Conservation (phyloP, 2,797 vertebrate species). For the Naso thynnoides region DNA sequence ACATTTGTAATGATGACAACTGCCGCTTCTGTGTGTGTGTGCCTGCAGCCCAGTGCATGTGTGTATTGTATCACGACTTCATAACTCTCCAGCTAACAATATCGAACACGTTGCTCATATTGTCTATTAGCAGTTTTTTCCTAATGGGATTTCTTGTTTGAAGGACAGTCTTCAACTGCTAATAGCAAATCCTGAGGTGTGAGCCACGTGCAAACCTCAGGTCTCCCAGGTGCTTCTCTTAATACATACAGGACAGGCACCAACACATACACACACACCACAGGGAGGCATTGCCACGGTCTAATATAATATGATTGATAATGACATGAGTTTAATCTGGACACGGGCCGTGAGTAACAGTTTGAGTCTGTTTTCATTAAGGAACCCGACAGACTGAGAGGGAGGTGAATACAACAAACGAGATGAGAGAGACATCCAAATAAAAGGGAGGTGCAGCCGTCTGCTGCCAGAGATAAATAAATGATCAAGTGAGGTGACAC, state of each 20-base stretch:
- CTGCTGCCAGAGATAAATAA: constrained; percentile 21
- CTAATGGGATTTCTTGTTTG: constrained; percentile 28
- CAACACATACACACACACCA: constrained; percentile 16
- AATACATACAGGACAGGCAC: constrained; percentile 5
- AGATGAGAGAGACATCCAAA: constrained; percentile 29
- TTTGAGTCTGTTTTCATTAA: constrained; percentile 57
- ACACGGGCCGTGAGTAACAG: constrained; percentile 37
- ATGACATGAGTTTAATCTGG: constrained; percentile 53
- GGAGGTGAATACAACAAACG: constrained; percentile 20
- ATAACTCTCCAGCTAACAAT: constrained; percentile 40
- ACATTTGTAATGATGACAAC: constrained; percentile 39
- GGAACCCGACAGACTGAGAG: constrained; percentile 25
- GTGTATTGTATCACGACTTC: constrained; percentile 25
- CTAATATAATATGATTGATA: constrained; percentile 45
- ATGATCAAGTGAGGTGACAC: constrained; percentile 13
- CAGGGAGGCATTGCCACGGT: not conserved
- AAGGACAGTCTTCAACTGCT: constrained; percentile 37
- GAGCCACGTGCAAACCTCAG: constrained; percentile 25
- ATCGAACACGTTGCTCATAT: constrained; percentile 36
- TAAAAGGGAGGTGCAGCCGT: constrained; percentile 8
- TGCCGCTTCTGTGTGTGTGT: constrained; percentile 10
- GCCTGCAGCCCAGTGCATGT: not conserved
- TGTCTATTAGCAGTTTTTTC: constrained; percentile 28
- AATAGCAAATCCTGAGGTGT: constrained; percentile 38
- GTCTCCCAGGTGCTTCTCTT: constrained; percentile 24